Base-by-base conservation (phyloP, 2,888 invertebrate genomes). In the Pecten maximus region DNA sequence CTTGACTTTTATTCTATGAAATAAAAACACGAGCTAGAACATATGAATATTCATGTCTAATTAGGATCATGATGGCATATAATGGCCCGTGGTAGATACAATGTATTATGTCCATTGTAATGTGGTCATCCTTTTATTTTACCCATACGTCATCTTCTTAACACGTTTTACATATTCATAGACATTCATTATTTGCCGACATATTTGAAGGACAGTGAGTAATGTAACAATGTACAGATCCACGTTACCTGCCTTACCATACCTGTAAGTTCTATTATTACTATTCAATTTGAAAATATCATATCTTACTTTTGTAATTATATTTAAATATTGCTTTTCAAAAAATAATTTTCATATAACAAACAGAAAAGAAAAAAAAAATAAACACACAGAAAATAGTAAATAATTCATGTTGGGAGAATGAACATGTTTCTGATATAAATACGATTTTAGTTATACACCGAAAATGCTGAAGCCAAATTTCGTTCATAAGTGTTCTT, bases 61-160 rank as follows among this genome's bases (percentile, higher is more conserved):
- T 74, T 74, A 74, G 74, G 28, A 74, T 74, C 28, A 74, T 74
- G 35, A 74, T 74, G 74, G 16, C 74, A 23, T 74, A 74, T 74
- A 74, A 74, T 74, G 74, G 35, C 0, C 74, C 74, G 74, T 74
- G 74, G 0, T 8, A 74, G 6, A 74, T 23, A 35, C 35, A 28
- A 74, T 74, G 74, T 6, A 74, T 74, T 23, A 35, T 74, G 74
- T 74, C 74, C 74, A 74, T 74, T 74, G 23, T 23, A 35, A 74
- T 74, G 35, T 74, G 74, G 74, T 74, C 74, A 74, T 74, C 35
- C 74, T 74, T 74, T 35, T 4, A 28, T 74, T 35, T 35, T 74
- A 28, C 2, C 74, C 74, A 35, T 74, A 74, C 35, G 23, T 74
- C 74, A 74, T 74, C 35, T 19, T 54, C 3, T 74, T 10, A 28